Conservation (phyloP, 1,140 invertebrate species). For the Diabrotica virgifera region DNA sequence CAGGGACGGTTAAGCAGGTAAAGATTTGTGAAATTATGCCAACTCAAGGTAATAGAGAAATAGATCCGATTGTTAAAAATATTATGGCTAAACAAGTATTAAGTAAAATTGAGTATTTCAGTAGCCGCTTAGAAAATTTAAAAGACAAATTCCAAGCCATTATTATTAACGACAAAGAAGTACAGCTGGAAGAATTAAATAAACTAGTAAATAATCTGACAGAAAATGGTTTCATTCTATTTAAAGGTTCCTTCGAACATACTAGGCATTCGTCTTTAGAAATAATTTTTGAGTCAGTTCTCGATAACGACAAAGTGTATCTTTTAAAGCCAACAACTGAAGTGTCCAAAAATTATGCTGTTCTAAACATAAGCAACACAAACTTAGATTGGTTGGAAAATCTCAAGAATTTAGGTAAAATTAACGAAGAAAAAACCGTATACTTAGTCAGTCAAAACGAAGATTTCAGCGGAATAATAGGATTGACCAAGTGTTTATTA, state of each 20-base stretch:
- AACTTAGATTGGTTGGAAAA: slow-evolving; percentile 79
- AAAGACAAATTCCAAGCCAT: neutral
- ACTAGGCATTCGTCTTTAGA: neutral
- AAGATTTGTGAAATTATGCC: neutral
- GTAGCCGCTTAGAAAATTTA: neutral
- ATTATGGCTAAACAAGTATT: neutral
- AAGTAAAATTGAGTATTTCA: neutral
- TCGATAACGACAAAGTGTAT: neutral
- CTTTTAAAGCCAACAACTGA: slow-evolving; percentile 50
- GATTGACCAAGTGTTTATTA: slow-evolving; percentile 83
- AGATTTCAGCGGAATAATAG: slow-evolving; percentile 74
- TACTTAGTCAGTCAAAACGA: slow-evolving; percentile 67
- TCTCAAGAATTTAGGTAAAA: slow-evolving; percentile 65
- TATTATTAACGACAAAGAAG: neutral
- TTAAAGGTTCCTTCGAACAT: neutral
- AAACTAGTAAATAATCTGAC: neutral
- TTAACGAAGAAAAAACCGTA: slow-evolving; percentile 59
- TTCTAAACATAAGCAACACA: slow-evolving; percentile 62
- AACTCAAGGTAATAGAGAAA: neutral
- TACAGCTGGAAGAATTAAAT: neutral
- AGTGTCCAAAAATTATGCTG: slow-evolving; percentile 46
- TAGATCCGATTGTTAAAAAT: neutral
- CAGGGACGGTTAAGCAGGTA: neutral
- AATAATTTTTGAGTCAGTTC: neutral
- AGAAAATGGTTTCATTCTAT: neutral